A percentile compares a stretch with the other conserved stretches of the same genome.
Evolutionary conservation across 2,888 invertebrate species (phyloP).

Genomic region (Germaria angustata): DNA sequence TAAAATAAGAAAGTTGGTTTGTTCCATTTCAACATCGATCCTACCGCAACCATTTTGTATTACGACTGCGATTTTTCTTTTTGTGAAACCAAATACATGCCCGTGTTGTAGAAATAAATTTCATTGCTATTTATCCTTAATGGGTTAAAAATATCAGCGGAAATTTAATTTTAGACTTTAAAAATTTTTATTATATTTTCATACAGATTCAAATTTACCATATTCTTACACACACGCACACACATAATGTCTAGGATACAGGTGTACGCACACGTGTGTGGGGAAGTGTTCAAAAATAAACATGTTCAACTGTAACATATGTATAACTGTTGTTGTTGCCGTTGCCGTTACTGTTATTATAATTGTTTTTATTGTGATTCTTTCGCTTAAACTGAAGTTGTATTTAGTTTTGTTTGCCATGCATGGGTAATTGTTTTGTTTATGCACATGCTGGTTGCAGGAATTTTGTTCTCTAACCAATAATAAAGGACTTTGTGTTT

Average conservation of each 20-base stretch:
- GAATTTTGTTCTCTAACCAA: background rate
- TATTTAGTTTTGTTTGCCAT: slow-evolving; percentile 41
- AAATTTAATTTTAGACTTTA: slow-evolving; percentile 46
- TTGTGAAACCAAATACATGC: no score
- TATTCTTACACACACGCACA: no score
- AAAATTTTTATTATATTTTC: slow-evolving; percentile 47
- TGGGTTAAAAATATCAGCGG: slow-evolving; percentile 23
- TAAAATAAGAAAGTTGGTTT: no score
- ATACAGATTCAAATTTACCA: slow-evolving; percentile 17
- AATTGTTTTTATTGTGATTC: slow-evolving; percentile 17
- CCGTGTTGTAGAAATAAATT: no score
- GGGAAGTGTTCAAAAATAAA: background rate
- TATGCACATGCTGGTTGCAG: slow-evolving; percentile 43
- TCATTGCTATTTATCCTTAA: background rate
- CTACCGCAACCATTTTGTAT: no score
- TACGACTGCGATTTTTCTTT: no score
- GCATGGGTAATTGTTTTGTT: slow-evolving; percentile 59
- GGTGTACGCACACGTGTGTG: background rate
- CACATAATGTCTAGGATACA: no score
- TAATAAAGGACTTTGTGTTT: slow-evolving; percentile 29
- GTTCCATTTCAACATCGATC: no score
- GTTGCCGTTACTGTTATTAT: background rate
- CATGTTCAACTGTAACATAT: slow-evolving; percentile 2
- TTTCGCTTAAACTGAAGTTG: slow-evolving; percentile 36
- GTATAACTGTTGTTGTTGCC: slow-evolving; percentile 9